A percentile compares a stretch with the other conserved stretches of the same genome.
These are phyloP conservation scores for Campoplex nolae DNA, from an alignment of 2,888 invertebrate genomes.

Conservation along the genomic window DNA sequence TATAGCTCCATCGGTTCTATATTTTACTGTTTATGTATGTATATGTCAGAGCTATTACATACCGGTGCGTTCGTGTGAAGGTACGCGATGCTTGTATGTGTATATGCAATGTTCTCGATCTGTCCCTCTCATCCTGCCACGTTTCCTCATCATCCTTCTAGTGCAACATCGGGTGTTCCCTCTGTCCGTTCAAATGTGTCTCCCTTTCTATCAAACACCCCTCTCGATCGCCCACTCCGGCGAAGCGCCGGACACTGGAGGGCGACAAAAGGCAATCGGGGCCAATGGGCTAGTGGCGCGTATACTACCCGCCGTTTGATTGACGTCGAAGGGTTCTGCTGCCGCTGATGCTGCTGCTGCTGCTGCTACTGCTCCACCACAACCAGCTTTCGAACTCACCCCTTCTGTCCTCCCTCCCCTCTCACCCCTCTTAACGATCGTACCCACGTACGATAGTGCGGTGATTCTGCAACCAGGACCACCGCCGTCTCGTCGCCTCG, in stretches of 20 bases:
- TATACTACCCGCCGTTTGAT: constrained; percentile 78
- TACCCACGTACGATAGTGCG: constrained; percentile 23
- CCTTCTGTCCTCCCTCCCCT: background rate
- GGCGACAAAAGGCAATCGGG: constrained; percentile 81
- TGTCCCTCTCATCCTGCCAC: constrained; percentile 27
- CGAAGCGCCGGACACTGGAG: constrained; percentile 68
- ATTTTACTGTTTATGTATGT: background rate
- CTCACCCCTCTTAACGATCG: background rate
- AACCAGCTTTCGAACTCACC: background rate
- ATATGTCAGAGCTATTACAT: background rate
- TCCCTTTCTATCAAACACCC: constrained; percentile 42
- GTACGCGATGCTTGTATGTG: background rate
- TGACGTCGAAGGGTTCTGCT: constrained; percentile 79
- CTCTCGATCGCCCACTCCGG: constrained; percentile 49
- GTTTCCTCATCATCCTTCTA: constrained; percentile 24
- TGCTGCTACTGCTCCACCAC: constrained; percentile 23
- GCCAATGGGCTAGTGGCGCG: constrained; percentile 82
- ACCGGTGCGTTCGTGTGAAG: background rate
- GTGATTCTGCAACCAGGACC: constrained; percentile 49
- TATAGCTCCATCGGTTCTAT: background rate
- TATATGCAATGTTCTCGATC: background rate
- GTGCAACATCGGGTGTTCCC: constrained; percentile 12
- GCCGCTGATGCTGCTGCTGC: constrained; percentile 7
- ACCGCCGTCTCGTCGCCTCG: constrained; percentile 47
- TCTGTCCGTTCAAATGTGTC: constrained; percentile 43